These are phyloP conservation scores for Platichthys stellatus DNA, from an alignment of 2,113 vertebrate species.

Conservation along the genomic window DNA sequence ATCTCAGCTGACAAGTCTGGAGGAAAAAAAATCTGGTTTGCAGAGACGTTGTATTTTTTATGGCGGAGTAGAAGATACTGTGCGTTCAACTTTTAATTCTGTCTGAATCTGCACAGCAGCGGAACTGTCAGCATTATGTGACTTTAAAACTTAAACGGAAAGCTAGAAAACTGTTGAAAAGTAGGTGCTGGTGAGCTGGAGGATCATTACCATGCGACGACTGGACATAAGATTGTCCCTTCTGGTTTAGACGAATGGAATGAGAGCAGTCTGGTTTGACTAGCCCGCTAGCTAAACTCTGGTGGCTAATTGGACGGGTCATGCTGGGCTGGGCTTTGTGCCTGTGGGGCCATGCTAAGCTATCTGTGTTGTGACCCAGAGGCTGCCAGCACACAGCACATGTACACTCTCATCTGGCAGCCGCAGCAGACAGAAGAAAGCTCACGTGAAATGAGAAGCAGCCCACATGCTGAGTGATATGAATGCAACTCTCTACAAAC, in stretches of 20 bases:
- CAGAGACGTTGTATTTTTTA: slow-evolving; percentile 23
- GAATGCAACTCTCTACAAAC: slow-evolving; percentile 22
- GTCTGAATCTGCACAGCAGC: slow-evolving; percentile 16
- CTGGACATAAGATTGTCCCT: neutral
- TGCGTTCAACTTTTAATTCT: neutral
- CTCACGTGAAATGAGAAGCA: slow-evolving; percentile 16
- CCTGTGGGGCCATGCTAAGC: slow-evolving; percentile 34
- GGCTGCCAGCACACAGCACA: slow-evolving; percentile 30
- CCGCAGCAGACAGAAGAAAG: slow-evolving; percentile 22
- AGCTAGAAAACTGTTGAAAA: neutral
- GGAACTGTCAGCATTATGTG: slow-evolving; percentile 1
- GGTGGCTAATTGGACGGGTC: slow-evolving; percentile 58
- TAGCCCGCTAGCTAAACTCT: slow-evolving; percentile 10
- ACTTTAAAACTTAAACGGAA: neutral
- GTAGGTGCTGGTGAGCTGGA: neutral
- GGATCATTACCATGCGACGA: neutral
- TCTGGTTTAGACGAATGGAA: neutral
- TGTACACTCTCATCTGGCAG: slow-evolving; percentile 33
- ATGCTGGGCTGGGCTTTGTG: slow-evolving; percentile 28
- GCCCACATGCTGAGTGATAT: slow-evolving; percentile 21
- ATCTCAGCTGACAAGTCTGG: slow-evolving; percentile 10
- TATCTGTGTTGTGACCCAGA: slow-evolving; percentile 8
- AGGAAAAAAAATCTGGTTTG: neutral
- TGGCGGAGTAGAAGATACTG: neutral
- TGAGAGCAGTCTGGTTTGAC: neutral